phyloP scores from a whole-genome alignment of 2,888 invertebrate genomes.

The Zaprionus lineosus region DNA sequence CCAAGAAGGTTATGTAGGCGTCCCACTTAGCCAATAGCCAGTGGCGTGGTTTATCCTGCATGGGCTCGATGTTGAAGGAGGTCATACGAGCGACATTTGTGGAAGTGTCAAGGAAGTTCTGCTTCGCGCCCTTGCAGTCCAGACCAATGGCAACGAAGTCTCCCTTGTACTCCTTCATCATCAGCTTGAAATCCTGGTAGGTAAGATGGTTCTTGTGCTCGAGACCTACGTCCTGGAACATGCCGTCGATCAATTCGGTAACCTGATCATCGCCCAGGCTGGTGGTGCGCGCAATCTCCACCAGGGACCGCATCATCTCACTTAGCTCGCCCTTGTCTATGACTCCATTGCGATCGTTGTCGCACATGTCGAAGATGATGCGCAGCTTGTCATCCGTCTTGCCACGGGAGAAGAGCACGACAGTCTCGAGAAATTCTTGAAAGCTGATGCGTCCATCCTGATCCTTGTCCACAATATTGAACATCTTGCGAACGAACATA shows the following conservation, averaged over 20 bases:
- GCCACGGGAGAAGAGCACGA: conserved; percentile 94
- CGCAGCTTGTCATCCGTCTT: conserved; percentile 96
- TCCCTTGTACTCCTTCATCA: conserved; percentile 98
- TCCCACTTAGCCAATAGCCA: conserved; percentile 92
- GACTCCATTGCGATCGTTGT: conserved; percentile 95
- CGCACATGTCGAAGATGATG: conserved; percentile 98
- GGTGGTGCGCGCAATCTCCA: conserved; percentile 96
- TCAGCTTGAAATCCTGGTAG: conserved; percentile 94
- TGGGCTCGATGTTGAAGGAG: conserved; percentile 94
- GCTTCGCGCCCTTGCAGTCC: conserved; percentile 97
- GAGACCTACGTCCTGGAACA: conserved; percentile 95
- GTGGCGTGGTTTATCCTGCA: conserved; percentile 87
- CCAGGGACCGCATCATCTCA: conserved; percentile 95
- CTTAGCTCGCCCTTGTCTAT: conserved; percentile 96
- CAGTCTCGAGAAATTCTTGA: conserved; percentile 97
- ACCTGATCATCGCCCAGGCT: conserved; percentile 95
- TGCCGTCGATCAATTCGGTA: conserved; percentile 95
- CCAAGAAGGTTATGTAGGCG: conserved; percentile 93
- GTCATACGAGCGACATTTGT: conserved; percentile 98
- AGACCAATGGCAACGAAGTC: conserved; percentile 97
- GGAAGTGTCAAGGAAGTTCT: conserved; percentile 96
- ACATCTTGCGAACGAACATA: conserved; percentile 98
- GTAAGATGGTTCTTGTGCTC: conserved; percentile 95
- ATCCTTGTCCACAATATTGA: conserved; percentile 97
- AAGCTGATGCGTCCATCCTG: conserved; percentile 96